Conservation (phyloP, 92 coral and sea anemone species). For the Pocillopora grandis region DNA sequence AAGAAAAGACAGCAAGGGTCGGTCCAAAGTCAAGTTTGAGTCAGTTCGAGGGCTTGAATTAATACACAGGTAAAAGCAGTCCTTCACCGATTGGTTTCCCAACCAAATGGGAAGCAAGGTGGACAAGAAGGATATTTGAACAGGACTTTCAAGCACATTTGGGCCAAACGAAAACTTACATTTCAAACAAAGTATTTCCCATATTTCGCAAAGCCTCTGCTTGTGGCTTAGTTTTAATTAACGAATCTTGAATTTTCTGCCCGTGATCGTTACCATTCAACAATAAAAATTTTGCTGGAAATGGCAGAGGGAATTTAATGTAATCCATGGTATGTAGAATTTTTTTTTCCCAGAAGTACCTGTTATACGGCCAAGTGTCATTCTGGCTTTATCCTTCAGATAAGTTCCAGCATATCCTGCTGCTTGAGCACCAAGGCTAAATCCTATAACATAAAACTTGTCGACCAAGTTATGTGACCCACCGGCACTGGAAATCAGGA, state of each 20-base stretch:
- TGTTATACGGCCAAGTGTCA: constrained; percentile 60
- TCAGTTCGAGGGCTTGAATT: background rate
- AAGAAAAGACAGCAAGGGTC: background rate
- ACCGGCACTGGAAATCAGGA: constrained; percentile 45
- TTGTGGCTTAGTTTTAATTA: too few relatives aligned
- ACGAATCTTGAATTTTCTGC: too few relatives aligned
- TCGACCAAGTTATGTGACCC: constrained; percentile 14
- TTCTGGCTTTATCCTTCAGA: constrained; percentile 19
- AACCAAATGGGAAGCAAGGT: too few relatives aligned
- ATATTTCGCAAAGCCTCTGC: background rate
- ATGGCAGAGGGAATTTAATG: background rate
- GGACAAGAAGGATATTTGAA: too few relatives aligned
- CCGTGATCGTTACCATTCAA: too few relatives aligned
- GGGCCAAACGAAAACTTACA: too few relatives aligned
- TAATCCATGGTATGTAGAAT: background rate
- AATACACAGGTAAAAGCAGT: background rate
- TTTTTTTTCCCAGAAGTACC: constrained; percentile 35
- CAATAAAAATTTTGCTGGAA: background rate
- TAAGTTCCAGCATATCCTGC: constrained; percentile 72
- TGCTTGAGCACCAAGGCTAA: constrained; percentile 72
- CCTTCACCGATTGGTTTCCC: background rate
- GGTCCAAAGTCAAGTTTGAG: background rate
- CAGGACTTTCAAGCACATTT: too few relatives aligned
- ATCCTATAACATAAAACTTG: constrained; percentile 58
- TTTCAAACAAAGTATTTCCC: too few relatives aligned